Percentiles rank a stretch among this genome's conserved stretches.
These are phyloP conservation scores for Lysandra coridon DNA, from an alignment of 2,888 invertebrate genomes.

Conservation along the genomic window DNA sequence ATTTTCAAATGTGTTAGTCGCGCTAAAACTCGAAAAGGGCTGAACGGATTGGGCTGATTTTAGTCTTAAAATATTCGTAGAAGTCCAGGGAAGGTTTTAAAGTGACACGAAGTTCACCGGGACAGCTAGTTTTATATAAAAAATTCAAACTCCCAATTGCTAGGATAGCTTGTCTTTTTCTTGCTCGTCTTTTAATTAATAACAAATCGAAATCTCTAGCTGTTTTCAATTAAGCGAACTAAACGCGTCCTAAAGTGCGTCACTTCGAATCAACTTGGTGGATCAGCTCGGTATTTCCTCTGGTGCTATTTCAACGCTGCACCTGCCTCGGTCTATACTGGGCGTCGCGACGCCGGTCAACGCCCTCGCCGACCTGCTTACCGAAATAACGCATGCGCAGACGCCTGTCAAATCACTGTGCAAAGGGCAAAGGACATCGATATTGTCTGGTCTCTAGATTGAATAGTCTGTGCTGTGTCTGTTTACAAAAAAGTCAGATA, in stretches of 20 bases:
- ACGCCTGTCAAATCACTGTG: constrained; percentile 33
- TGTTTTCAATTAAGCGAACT: background rate
- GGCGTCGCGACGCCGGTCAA: constrained; percentile 74
- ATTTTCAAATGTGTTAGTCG: too few relatives aligned
- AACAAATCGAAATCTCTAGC: background rate
- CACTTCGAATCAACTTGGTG: constrained; percentile 30
- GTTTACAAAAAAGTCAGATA: too few relatives aligned
- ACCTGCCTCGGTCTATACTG: constrained; percentile 59
- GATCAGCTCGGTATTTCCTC: constrained; percentile 40
- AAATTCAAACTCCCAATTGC: too few relatives aligned
- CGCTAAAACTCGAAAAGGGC: too few relatives aligned
- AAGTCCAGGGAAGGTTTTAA: too few relatives aligned
- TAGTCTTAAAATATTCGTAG: too few relatives aligned
- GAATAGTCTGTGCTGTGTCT: background rate
- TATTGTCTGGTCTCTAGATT: constrained; percentile 1
- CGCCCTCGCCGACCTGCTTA: constrained; percentile 75
- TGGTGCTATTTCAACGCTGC: constrained; percentile 43
- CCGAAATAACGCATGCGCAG: constrained; percentile 62
- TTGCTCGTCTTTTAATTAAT: background rate
- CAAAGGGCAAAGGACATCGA: constrained; percentile 34
- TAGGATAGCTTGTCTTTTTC: background rate
- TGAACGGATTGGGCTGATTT: too few relatives aligned
- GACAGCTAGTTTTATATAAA: too few relatives aligned
- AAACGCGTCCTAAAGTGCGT: constrained; percentile 3
- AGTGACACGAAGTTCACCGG: too few relatives aligned